phyloP scores from a whole-genome alignment of 2,888 invertebrate species.

The Hipparchia sbordonii region DNA sequence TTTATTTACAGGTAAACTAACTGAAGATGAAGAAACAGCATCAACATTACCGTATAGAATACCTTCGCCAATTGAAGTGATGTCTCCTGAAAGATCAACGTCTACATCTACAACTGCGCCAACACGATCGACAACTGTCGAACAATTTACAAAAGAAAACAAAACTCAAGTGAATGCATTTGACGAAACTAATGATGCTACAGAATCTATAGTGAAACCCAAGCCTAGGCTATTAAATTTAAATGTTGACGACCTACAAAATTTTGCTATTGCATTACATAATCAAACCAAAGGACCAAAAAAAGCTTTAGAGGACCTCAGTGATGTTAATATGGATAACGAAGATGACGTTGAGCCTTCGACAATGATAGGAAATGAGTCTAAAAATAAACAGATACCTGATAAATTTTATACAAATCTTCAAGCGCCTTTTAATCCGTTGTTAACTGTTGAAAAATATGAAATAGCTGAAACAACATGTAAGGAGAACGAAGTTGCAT shows the following conservation, averaged over 20 bases:
- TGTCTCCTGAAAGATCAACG: constrained; percentile 34
- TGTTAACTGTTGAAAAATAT: constrained; percentile 61
- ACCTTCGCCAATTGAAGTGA: constrained; percentile 39
- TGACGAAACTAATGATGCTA: constrained; percentile 45
- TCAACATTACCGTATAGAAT: constrained; percentile 38
- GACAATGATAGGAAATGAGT: constrained; percentile 47
- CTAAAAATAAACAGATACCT: constrained; percentile 57
- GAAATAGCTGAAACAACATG: constrained; percentile 62
- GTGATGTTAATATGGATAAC: constrained; percentile 89
- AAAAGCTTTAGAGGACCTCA: constrained; percentile 84
- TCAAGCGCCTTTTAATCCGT: constrained; percentile 67
- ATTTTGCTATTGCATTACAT: constrained; percentile 70
- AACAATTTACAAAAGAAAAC: constrained; percentile 44
- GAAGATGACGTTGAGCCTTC: constrained; percentile 80
- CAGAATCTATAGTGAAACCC: constrained; percentile 53
- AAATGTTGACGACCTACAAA: constrained; percentile 72
- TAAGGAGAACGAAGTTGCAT: constrained; percentile 72
- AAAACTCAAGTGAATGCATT: constrained; percentile 47
- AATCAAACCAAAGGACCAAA: constrained; percentile 63
- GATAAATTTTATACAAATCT: constrained; percentile 72
- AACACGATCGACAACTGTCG: constrained; percentile 45
- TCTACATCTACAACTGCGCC: constrained; percentile 43
- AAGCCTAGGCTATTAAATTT: constrained; percentile 67
- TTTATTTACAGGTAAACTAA: constrained; percentile 65
- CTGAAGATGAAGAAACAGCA: constrained; percentile 62